Base-by-base conservation (phyloP, 2,797 vertebrate species). In the Gallinago solitaria region DNA sequence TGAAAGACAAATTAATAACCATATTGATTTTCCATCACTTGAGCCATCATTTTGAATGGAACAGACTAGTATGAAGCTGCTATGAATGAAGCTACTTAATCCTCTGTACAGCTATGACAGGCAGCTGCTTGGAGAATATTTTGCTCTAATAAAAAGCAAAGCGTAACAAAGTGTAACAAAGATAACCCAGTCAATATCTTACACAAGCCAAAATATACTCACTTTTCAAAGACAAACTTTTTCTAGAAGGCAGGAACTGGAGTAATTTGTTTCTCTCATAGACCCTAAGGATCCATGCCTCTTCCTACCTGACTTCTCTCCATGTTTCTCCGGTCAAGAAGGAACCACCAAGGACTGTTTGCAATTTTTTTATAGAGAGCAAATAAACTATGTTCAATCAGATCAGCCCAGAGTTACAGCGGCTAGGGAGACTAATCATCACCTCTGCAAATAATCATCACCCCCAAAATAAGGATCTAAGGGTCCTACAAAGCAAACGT, bases 1-100 rank as follows among this genome's bases (percentile, higher is more conserved):
- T 59, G 64, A 70, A 75, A 61, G 67, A 84, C 61, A 61, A 89
- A 87, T 94, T 88, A 94, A 90, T 84, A 96, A 84, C 6, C 11
- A 19, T 61, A 84, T 51, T 89, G 90, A 90, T 89, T 87, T 91
- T 91, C n/a, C 33, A 84, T 81, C 78, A 75, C 41, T 83, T 20
- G 1, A 75, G 17, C 27, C 33, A 81, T 64, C 45, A 30, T 54
- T 94, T 45, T 76, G 77, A 95, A 83, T 30, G 37, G 74, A 70
- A 67, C 13, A 71, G 25, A 61, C 32, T 28, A 84, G 30, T 23
- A 84, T 30, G 17, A 82, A 83, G 45, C 64, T 91, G 69, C 71
- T 90, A 25, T 41, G 27, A 92, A 94, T 43, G 33, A 75, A 86
- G 39, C 11, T 79, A 39, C 63, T 35, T 21, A 82, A 89, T 69